These are phyloP conservation scores for Etheostoma perlongum DNA, from an alignment of 2,797 vertebrate genomes.

Conservation along the genomic window DNA sequence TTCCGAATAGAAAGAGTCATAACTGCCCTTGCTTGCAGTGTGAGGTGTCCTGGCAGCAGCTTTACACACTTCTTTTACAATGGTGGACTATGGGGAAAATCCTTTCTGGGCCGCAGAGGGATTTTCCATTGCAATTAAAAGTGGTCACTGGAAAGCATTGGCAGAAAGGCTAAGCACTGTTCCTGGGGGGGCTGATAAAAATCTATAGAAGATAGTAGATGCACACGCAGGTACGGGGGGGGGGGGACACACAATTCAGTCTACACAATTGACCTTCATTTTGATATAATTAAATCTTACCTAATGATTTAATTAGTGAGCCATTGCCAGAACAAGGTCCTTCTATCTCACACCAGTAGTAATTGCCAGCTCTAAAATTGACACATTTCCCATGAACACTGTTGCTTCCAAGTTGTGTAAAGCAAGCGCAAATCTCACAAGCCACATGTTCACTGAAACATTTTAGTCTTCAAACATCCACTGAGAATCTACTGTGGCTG, in stretches of 20 bases:
- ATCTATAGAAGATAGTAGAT: neutral
- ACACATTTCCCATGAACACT: constrained; percentile 23
- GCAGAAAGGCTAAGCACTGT: too few species aligned
- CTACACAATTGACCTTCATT: too few species aligned
- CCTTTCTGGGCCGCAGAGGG: too few species aligned
- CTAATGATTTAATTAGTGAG: constrained; percentile 21
- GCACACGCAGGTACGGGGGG: neutral
- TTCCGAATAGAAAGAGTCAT: too few species aligned
- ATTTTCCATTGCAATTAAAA: too few species aligned
- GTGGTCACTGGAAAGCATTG: too few species aligned
- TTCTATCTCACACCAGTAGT: constrained; percentile 9
- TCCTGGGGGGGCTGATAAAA: neutral
- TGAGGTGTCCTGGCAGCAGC: too few species aligned
- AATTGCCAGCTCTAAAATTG: constrained; percentile 30
- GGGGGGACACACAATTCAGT: too few species aligned
- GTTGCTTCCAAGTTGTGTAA: constrained; percentile 17
- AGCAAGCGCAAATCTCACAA: constrained; percentile 22
- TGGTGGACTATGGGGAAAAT: too few species aligned
- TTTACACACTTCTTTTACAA: too few species aligned
- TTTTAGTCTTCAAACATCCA: constrained; percentile 16
- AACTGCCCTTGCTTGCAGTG: too few species aligned
- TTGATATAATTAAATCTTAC: neutral
- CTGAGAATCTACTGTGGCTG: constrained; percentile 3
- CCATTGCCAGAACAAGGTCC: constrained; percentile 9
- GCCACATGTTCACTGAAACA: constrained; percentile 16